Base-by-base conservation (phyloP, 2,888 invertebrate species). In the Beris morrisii region DNA sequence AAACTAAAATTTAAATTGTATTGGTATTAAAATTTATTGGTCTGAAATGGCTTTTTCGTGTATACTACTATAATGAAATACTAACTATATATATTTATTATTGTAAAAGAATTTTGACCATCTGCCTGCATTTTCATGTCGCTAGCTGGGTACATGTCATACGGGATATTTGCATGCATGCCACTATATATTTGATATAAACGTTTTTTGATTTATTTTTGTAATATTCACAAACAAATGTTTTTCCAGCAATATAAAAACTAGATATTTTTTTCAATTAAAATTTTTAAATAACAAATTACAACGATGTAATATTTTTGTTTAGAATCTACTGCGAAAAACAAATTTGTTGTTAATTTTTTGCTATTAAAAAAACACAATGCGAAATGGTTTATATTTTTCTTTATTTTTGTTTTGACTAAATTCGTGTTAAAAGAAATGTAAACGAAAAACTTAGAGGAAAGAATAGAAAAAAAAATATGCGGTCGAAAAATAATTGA, bases 131-230 rank as follows among this genome's bases (percentile, higher is more conserved):
- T 70, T 56, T 70, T 69, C 70, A 71, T 71, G 73, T 73, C 72
- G 73, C 72, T 72, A 71, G 70, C 71, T 73, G 74, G 74, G 74
- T 74, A 74, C 74, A 74, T 74, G 74, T 74, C 74, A 74, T 73
- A 72, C 71, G 71, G 71, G 70, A 70, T 50, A 70, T 67, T 66
- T 65, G 67, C 71, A 65, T 72, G 72, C 71, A 70, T 72, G 70
- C 57, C 50, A 50, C 46, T 44, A 46, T 50, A 45, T 59, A 38
- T 58, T 43, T 53, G 6, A 53, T 38, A 38, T 38, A 38, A 38
- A 38, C 38, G 38, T 38, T 64, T 15, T 48, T 15, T 48, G 5
- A 13, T 48, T 48, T 48, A 13, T 48, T 48, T 48, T 48, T 48
- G 48, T 48, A n/a, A 48, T 48, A 59, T 28, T 46, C 45, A 46